Conservation (phyloP, 2,113 vertebrate genomes). For the Sarotherodon lohbergeri region DNA sequence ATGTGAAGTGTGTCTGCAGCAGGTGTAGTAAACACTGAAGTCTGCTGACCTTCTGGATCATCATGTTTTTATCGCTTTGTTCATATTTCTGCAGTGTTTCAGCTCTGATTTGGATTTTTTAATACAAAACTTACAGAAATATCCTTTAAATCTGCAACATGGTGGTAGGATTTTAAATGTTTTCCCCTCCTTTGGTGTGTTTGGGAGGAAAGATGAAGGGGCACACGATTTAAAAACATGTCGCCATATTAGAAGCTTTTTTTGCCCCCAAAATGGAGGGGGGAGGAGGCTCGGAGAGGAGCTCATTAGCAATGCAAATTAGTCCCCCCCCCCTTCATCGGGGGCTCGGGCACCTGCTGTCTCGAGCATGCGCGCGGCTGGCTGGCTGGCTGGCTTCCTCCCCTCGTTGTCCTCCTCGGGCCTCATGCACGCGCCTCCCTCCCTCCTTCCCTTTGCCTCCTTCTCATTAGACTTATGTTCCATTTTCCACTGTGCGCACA, state of each 20-base stretch:
- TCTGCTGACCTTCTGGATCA: background rate
- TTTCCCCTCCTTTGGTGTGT: background rate
- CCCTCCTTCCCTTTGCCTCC: background rate
- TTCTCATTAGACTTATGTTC: constrained; percentile 30
- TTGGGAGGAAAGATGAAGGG: background rate
- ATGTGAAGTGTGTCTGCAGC: background rate
- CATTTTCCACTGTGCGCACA: background rate
- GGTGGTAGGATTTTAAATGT: background rate
- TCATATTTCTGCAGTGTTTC: background rate
- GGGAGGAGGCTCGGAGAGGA: constrained; percentile 16
- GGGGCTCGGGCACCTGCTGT: constrained; percentile 63
- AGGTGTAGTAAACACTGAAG: background rate
- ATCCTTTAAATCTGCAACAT: background rate
- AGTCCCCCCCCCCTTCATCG: background rate
- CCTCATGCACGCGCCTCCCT: constrained; percentile 12
- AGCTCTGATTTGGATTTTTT: background rate
- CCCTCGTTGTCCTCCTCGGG: background rate
- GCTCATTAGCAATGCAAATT: constrained; percentile 67
- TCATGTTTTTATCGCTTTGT: background rate
- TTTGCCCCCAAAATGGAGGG: constrained; percentile 51
- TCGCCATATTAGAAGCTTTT: constrained; percentile 51
- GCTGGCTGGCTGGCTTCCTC: background rate
- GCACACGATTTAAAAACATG: constrained; percentile 5
- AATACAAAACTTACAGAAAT: background rate
- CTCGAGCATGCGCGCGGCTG: constrained; percentile 27